A percentile compares a stretch with the other conserved stretches of the same genome.
Conservation (phyloP, 2,888 invertebrate species). For the Pandemis heparana region DNA sequence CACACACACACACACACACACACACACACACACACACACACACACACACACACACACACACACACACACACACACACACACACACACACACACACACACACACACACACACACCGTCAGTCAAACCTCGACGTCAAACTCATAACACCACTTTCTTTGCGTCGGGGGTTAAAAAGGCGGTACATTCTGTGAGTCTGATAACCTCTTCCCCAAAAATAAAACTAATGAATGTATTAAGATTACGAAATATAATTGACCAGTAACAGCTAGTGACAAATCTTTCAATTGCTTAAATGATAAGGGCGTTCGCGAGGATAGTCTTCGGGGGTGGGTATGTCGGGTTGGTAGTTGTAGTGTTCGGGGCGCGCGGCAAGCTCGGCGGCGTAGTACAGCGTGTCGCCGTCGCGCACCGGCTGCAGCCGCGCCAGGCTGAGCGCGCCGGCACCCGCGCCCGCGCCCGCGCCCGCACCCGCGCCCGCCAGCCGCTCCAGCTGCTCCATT, state of each 20-base stretch:
- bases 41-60: no score
- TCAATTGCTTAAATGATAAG: constrained; percentile 15
- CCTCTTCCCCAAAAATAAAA: neutral
- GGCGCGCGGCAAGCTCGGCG: constrained; percentile 61
- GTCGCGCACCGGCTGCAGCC: constrained; percentile 71
- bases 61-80: no score
- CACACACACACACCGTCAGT: no score
- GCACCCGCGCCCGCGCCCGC: constrained; percentile 14
- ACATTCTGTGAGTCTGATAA: no score
- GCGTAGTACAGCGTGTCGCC: constrained; percentile 76
- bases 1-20: no score
- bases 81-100: no score
- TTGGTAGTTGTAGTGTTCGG: constrained; percentile 47
- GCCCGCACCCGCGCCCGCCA: constrained; percentile 43
- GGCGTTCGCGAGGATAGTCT: constrained; percentile 12
- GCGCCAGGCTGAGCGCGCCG: constrained; percentile 62
- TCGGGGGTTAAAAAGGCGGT: no score
- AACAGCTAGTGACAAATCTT: neutral
- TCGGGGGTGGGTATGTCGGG: constrained; percentile 48
- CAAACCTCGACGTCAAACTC: no score
- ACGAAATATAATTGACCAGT: neutral
- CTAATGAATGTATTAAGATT: neutral
- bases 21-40: no score
- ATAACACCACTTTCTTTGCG: no score
- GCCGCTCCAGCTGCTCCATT: constrained; percentile 59